Conservation (phyloP, 2,797 vertebrate genomes). For the Phrynocephalus forsythii region DNA sequence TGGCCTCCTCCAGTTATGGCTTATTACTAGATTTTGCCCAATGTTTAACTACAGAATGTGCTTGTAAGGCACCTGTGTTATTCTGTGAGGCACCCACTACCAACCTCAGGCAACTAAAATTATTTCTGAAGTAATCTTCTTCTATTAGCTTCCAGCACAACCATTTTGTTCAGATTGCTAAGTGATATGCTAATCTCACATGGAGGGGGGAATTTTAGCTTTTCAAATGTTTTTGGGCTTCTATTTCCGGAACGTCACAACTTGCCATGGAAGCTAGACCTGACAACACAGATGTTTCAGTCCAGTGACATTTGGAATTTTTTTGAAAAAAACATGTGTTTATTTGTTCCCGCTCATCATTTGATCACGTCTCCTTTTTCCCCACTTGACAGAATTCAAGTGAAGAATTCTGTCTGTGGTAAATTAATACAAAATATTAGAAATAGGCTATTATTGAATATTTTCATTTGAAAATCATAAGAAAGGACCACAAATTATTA, state of each 20-base stretch:
- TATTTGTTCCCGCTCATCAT: not conserved
- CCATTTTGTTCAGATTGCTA: not conserved
- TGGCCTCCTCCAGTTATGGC: too few relatives aligned
- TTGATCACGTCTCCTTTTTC: not conserved
- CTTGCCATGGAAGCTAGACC: not conserved
- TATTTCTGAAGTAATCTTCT: not conserved
- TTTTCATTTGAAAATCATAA: conserved; percentile 4
- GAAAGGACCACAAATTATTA: not conserved
- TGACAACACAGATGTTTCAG: not conserved
- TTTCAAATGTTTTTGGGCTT: not conserved
- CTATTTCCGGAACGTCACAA: not conserved
- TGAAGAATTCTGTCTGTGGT: not conserved
- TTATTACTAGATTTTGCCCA: not conserved
- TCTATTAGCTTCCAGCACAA: not conserved
- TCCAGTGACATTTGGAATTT: not conserved
- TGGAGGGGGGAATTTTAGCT: not conserved
- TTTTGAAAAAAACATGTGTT: not conserved
- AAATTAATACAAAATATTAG: not conserved
- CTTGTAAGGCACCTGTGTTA: not conserved
- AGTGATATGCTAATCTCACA: not conserved
- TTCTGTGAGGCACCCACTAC: not conserved
- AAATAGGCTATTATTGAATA: not conserved
- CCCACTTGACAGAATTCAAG: not conserved
- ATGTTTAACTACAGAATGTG: not conserved
- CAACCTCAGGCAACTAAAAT: not conserved